Evolutionary conservation across 2,797 vertebrate genomes (phyloP).

Genomic region (Glossophaga mutica): DNA sequence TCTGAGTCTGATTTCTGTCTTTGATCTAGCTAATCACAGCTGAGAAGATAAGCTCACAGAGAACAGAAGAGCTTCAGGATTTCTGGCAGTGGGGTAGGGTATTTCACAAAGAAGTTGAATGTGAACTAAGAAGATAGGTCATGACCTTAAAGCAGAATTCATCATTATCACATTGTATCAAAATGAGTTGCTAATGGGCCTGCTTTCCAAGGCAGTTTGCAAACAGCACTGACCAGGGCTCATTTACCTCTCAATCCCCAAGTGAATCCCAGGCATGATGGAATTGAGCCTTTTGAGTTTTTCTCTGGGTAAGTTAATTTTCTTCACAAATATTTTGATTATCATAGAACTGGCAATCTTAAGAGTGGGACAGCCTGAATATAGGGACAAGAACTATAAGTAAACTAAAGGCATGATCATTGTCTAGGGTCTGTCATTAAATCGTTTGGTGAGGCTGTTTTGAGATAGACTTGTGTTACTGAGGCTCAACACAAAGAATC

Average conservation of each 20-base stretch:
- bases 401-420: neutral
- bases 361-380: neutral
- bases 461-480: neutral
- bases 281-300: neutral
- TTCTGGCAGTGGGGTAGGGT: neutral
- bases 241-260: neutral
- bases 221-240: neutral
- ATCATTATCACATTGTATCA: neutral
- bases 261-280: neutral
- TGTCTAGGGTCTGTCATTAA: neutral
- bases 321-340: neutral
- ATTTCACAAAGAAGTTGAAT: neutral
- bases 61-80: neutral
- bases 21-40: neutral
- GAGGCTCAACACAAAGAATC: neutral
- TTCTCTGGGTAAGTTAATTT: neutral
- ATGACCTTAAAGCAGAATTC: neutral
- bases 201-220: neutral
- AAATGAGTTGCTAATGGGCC: neutral
- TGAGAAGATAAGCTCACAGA: neutral
- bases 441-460: neutral
- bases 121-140: neutral
- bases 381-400: neutral
- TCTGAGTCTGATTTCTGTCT: neutral
- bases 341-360: neutral